Base-by-base conservation (phyloP, 2,888 invertebrate species). In the Philhelius pedissequus region DNA sequence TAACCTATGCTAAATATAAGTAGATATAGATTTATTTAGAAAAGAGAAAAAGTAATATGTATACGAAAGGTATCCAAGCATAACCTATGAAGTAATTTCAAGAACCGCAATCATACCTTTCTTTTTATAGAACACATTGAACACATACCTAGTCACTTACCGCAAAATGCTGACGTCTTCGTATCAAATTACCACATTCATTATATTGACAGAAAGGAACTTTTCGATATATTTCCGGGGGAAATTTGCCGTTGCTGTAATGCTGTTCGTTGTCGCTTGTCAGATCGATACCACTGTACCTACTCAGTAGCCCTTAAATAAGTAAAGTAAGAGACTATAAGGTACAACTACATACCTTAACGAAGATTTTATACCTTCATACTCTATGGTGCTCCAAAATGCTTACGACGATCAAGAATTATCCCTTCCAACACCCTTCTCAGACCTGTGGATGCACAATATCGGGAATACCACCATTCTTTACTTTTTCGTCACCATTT, bases 141-240 rank as follows among this genome's bases (percentile, higher is more conserved):
- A 74, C 64, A 43, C 48, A 66, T 27, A 9, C 9, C 1, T 7
- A 45, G 60, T 35, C 56, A 50, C 50, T 76, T 76, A 84, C 84
- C 84, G 56, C 84, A 84, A 80, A 60, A 84, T 68, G 74, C 84
- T 84, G 84, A 84, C 76, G 75, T 84, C 70, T 76, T 80, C 54
- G 84, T 35, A 76, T 84, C 43, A 40, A 62, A 52, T 84, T 80
- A 80, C 84, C 40, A 9, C 62, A 75, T 71, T 75, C 66, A 84
- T 6, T 40, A 74, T 50, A 20, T 80, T 69, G 75, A 70, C 75
- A 70, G 62, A 76, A n/a, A n/a, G 80, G 71, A 71, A 62, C 75
- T 69, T 35, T 32, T 68, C 18, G 18, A 15, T 64, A 75, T 45
- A 71, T 84, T 84, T 84, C 84, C 84, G 84, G 84, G 75, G 66